Percentiles rank a stretch among this genome's conserved stretches.
Conservation (phyloP, 2,888 invertebrate genomes). For the Mycogona germanica region DNA sequence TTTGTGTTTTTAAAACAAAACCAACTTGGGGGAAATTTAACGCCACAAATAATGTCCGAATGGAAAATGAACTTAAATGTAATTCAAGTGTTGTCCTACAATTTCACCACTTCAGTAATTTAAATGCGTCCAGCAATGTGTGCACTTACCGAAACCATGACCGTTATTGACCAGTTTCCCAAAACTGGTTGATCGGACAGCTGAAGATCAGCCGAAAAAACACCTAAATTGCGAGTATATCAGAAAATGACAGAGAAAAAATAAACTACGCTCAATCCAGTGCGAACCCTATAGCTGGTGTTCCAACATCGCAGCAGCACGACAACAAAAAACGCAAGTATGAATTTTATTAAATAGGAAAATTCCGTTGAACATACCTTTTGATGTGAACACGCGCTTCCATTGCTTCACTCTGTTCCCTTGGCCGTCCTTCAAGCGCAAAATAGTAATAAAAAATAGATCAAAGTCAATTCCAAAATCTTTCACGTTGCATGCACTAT, state of each 20-base stretch:
- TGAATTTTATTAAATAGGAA: neutral
- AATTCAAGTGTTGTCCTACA: too few relatives aligned
- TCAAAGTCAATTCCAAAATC: constrained; percentile 9
- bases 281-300: neutral
- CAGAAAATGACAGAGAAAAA: neutral
- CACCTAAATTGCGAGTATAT: constrained; percentile 41
- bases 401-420: constrained; percentile 74
- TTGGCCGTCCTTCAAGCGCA: constrained; percentile 47
- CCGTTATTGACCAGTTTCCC: constrained; percentile 54
- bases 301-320: neutral
- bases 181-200: constrained; percentile 70
- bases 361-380: constrained; percentile 22
- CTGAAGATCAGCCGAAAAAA: constrained; percentile 59
- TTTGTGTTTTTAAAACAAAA: too few relatives aligned
- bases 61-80: too few relatives aligned
- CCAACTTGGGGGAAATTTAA: too few relatives aligned
- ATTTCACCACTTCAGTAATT: too few relatives aligned
- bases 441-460: constrained; percentile 1
- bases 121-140: too few relatives aligned
- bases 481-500: too few relatives aligned
- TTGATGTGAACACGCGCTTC: constrained; percentile 47
- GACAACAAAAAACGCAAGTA: neutral
- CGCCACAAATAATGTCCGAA: too few relatives aligned
- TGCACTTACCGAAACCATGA: constrained; percentile 7
- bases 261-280: neutral